These are phyloP conservation scores for Branchellion lobata DNA, from an alignment of 2,888 invertebrate genomes.

Conservation along the genomic window DNA sequence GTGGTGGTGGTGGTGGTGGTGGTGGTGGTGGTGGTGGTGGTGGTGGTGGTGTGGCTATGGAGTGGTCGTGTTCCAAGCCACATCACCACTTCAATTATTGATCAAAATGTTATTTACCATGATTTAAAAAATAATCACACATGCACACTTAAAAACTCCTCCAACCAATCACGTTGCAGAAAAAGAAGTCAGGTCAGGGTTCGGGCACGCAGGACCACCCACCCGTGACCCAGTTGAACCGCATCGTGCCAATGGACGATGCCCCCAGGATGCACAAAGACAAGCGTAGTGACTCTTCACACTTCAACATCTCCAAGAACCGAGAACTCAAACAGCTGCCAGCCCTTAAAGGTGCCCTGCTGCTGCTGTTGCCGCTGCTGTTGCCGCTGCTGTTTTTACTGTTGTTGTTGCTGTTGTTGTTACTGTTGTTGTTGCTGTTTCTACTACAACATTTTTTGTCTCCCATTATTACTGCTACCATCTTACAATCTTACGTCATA, in stretches of 20 bases:
- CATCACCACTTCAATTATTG: too few species aligned
- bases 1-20: slow-evolving; percentile 50
- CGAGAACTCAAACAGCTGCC: slow-evolving; percentile 88
- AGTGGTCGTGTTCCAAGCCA: background rate
- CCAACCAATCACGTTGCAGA: background rate
- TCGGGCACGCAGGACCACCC: slow-evolving; percentile 66
- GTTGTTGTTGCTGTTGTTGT: background rate
- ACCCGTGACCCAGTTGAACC: slow-evolving; percentile 77
- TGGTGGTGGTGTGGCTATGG: too few species aligned
- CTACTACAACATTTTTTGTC: too few species aligned
- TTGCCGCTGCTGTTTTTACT: too few species aligned
- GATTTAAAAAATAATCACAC: too few species aligned
- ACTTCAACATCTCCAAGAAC: slow-evolving; percentile 90
- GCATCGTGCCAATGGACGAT: slow-evolving; percentile 69
- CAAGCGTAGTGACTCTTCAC: slow-evolving; percentile 84
- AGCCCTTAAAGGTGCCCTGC: slow-evolving; percentile 75
- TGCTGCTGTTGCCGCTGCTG: background rate
- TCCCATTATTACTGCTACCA: too few species aligned
- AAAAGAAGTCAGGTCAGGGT: slow-evolving; percentile 26
- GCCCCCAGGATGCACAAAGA: slow-evolving; percentile 78
- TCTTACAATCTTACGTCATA: too few species aligned
- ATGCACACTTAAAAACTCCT: background rate
- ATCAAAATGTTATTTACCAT: too few species aligned
- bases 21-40: slow-evolving; percentile 41
- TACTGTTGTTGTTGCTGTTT: background rate